Evolutionary conservation across 2,888 invertebrate species (phyloP).

Genomic region (Orthosia incerta): DNA sequence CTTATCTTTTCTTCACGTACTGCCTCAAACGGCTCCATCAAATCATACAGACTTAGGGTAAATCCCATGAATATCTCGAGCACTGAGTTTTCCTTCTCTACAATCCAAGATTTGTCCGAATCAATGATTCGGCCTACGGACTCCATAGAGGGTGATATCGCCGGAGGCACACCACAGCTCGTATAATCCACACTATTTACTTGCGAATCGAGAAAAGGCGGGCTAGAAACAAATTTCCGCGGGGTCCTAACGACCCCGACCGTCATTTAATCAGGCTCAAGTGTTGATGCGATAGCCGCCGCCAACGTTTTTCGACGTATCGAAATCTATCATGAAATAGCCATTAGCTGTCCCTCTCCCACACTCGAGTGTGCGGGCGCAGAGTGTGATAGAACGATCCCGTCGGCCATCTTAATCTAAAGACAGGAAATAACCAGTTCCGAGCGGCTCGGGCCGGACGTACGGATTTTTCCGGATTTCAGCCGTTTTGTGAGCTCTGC

Average conservation of each 20-base stretch:
- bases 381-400: constrained; percentile 64
- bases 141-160: constrained; percentile 56
- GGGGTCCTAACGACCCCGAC: constrained; percentile 79
- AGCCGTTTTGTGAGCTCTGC: constrained; percentile 71
- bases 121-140: constrained; percentile 66
- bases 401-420: constrained; percentile 76
- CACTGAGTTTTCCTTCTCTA: constrained; percentile 54
- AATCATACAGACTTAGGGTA: constrained; percentile 44
- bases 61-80: constrained; percentile 56
- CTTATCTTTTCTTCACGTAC: constrained; percentile 35
- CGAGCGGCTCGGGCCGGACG: constrained; percentile 76
- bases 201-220: constrained; percentile 77
- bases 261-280: constrained; percentile 86
- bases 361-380: constrained; percentile 44
- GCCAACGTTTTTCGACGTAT: constrained; percentile 72
- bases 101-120: constrained; percentile 64
- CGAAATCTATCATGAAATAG: constrained; percentile 79
- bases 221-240: constrained; percentile 75
- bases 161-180: constrained; percentile 59
- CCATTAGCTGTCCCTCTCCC: constrained; percentile 66
- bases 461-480: constrained; percentile 82
- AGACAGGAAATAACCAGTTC: constrained; percentile 84
- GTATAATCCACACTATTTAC: constrained; percentile 71
- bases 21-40: constrained; percentile 47
- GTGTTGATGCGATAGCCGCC: constrained; percentile 82